phyloP scores from a whole-genome alignment of 92 coral and sea anemone species.

The Micromussa lordhowensis region DNA sequence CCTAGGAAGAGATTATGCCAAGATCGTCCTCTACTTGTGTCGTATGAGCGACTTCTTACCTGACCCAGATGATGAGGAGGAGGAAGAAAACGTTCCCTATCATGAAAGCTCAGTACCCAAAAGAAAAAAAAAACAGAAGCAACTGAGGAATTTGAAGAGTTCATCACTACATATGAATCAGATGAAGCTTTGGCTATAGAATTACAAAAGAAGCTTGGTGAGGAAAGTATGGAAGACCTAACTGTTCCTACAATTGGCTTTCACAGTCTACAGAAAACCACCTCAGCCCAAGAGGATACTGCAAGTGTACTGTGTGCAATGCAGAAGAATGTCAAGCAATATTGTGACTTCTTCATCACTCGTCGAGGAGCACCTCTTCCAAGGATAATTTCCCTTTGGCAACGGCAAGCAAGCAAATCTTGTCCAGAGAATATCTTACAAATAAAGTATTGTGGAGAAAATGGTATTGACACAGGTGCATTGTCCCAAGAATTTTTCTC shows the following conservation, averaged over 20 bases:
- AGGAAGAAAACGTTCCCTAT: slow-evolving; percentile 31
- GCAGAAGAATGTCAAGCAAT: slow-evolving; percentile 52
- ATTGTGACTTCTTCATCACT: slow-evolving; percentile 51
- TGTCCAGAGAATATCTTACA: slow-evolving; percentile 52
- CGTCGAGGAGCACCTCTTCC: slow-evolving; percentile 64
- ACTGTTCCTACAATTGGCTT: slow-evolving; percentile 35
- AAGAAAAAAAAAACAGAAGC: slow-evolving; percentile 48
- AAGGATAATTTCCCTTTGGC: slow-evolving; percentile 68
- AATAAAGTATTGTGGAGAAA: slow-evolving; percentile 51
- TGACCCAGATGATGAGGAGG: slow-evolving; percentile 36
- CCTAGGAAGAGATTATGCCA: slow-evolving; percentile 69
- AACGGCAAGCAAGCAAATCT: slow-evolving; percentile 51
- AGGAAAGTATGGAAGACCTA: slow-evolving; percentile 41
- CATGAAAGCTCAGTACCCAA: slow-evolving; percentile 43
- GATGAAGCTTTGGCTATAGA: slow-evolving; percentile 65
- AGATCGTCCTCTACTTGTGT: slow-evolving; percentile 64
- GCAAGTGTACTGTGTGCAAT: slow-evolving; percentile 61
- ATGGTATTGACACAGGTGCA: slow-evolving; percentile 67
- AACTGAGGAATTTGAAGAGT: slow-evolving; percentile 44
- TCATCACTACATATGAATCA: slow-evolving; percentile 45
- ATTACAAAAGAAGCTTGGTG: slow-evolving; percentile 67
- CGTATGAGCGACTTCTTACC: slow-evolving; percentile 54
- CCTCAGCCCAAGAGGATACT: slow-evolving; percentile 47
- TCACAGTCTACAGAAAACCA: slow-evolving; percentile 52
- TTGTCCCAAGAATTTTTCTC: slow-evolving; percentile 69